Base-by-base conservation (phyloP, 2,113 vertebrate species). In the Rostratula benghalensis region DNA sequence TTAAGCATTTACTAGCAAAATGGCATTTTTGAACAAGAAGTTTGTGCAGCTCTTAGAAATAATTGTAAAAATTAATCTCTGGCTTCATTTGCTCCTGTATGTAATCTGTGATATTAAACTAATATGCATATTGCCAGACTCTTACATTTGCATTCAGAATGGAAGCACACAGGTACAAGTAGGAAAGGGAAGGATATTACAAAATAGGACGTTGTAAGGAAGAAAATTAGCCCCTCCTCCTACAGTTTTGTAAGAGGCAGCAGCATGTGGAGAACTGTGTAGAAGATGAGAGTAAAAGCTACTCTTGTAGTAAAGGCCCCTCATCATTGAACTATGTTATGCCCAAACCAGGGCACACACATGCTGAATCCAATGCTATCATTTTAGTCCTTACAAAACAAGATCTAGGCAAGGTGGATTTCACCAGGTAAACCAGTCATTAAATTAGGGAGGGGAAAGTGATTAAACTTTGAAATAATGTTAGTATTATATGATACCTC, bases 181-280 rank as follows among this genome's bases (percentile, higher is more conserved):
- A 13, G 75, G 63, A 92, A 79, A 90, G 90, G 90, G 65, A 96
- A 89, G 94, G 94, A 94, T 89, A 54, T 96, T 96, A 93, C 91
- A 73, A 96, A 93, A 96, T 88, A 68, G 57, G 53, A 94, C 4
- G 20, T 76, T 92, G 31, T 82, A 91, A 91, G 48, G 77, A 89
- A 57, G 90, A 94, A 87, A 87, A 84, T 69, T 57, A 81, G 78
- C 53, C 28, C 57, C 77, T 94, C 50, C 71, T 53, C 56, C 14
- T 84, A 25, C 53, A 79, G 57, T 96, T 94, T 89, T 91, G 77
- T 92, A 85, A 92, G 86, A 63, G 60, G 56, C 33, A 43, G 0
- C 63, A 75, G 30, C 59, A n/a, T 67, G 53, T 71, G 56, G 43
- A 82, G 60, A 63, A 25, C 57, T 87, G 27, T 7, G 10, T 57